Evolutionary conservation across 2,888 invertebrate genomes (phyloP).

Genomic region (Notodonta dromedarius): DNA sequence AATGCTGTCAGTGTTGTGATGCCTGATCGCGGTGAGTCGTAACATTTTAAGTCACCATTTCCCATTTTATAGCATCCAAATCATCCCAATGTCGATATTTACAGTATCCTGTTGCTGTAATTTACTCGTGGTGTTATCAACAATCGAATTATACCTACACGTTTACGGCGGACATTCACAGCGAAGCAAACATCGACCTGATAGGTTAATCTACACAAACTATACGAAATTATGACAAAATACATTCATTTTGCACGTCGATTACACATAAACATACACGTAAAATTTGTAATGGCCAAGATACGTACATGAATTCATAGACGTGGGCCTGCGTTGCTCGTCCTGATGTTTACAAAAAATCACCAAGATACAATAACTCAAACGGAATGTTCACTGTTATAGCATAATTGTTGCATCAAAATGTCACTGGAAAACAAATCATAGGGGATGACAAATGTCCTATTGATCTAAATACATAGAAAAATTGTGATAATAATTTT

Average conservation of each 20-base stretch:
- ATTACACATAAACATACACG: conserved; percentile 48
- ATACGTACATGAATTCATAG: conserved; percentile 83
- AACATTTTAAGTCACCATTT: conserved; percentile 18
- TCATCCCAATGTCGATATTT: conserved; percentile 27
- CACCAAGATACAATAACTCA: conserved; percentile 65
- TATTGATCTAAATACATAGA: conserved; percentile 76
- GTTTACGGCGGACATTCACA: conserved; percentile 55
- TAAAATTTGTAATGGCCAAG: conserved; percentile 64
- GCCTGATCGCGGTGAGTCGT: conserved; percentile 26
- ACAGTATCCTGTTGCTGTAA: conserved; percentile 35
- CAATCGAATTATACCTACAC: conserved; percentile 38
- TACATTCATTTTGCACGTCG: conserved; percentile 38
- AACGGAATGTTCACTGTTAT: conserved; percentile 65
- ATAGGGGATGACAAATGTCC: conserved; percentile 50
- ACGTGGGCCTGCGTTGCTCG: conserved; percentile 79
- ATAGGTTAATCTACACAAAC: conserved; percentile 59
- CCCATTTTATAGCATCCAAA: conserved; percentile 24
- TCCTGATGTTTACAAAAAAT: conserved; percentile 80
- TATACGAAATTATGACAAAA: conserved; percentile 40
- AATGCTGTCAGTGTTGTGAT: conserved; percentile 25
- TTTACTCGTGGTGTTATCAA: conserved; percentile 53
- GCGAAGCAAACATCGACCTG: conserved; percentile 56
- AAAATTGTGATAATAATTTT: conserved; percentile 64
- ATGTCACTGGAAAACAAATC: conserved; percentile 62
- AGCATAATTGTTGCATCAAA: conserved; percentile 67